Evolutionary conservation across 2,888 invertebrate species (phyloP), one percentile per base, ranked within the genome.

Genomic region (Cephus rjabovi): DNA sequence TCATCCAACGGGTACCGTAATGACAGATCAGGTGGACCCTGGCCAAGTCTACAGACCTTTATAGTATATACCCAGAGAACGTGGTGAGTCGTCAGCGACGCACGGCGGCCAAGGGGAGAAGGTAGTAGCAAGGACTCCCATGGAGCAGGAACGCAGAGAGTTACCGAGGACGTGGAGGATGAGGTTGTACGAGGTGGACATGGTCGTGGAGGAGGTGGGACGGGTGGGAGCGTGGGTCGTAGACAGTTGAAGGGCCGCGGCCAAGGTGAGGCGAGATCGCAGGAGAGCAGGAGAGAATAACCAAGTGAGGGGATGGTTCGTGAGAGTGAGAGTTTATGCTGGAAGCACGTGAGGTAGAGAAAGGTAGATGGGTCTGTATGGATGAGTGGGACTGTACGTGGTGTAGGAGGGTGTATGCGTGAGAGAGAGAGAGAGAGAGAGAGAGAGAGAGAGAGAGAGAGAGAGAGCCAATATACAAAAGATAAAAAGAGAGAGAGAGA

Each of bases 171-270:
- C 77, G 83, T 73, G 75, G 80, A 77, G 79, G 82, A 80, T 80
- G 71, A 71, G 71, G 33, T 31, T 31, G 71, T 30, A 71, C 40
- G 40, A 56, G 6, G 40, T 23, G 40, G 40, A 56, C 40, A 23
- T 56, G 40, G 9, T 23, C 40, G 40, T 56, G 31, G 33, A 71
- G 71, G 33, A 71, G 71, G 71, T 30, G 71, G 82, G 85, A 82
- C 80, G 82, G 86, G 83, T 85, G 88, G 88, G 86, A 86, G 88
- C 88, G 89, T 88, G 89, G 89, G 89, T 87, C 88, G 88, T 89
- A 90, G 90, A 90, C 91, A 88, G 91, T 91, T 91, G 91, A 91
- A 91, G 91, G 91, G 91, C 91, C 91, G 90, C 90, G 89, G 89
- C 90, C 90, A 91, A 91, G 91, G 91, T 91, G 90, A 91, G 89